These are phyloP conservation scores for Gastrophryne carolinensis DNA, from an alignment of 2,797 vertebrate species.

Conservation along the genomic window DNA sequence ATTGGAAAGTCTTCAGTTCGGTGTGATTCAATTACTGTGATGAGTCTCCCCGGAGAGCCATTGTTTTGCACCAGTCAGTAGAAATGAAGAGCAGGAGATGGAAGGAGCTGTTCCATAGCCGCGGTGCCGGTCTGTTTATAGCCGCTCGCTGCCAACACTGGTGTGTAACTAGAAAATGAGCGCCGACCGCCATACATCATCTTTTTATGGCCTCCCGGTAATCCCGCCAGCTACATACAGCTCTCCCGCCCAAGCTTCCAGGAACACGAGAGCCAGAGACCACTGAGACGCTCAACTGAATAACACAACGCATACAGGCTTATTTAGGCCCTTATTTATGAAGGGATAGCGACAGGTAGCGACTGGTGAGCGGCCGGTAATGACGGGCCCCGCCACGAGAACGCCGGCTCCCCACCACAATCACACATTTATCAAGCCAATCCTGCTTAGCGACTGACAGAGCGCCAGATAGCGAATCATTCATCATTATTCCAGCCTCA, in stretches of 20 bases:
- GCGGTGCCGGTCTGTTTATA: not conserved
- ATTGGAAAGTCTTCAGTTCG: slow-evolving; percentile 30
- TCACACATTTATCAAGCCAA: no score
- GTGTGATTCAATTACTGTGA: slow-evolving; percentile 16
- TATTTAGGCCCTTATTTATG: no score
- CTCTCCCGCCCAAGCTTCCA: not conserved
- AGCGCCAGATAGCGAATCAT: no score
- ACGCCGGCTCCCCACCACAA: no score
- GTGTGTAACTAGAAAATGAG: not conserved
- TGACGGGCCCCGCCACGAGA: no score
- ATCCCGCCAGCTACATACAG: not conserved
- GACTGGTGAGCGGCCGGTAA: no score
- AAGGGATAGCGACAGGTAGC: no score
- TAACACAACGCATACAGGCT: not conserved
- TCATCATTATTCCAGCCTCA: no score
- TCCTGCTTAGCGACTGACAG: no score
- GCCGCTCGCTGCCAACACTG: not conserved
- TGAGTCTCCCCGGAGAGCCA: not conserved
- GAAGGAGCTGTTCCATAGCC: not conserved
- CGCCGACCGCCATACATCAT: not conserved
- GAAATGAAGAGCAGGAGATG: slow-evolving; percentile 8
- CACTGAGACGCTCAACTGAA: no score
- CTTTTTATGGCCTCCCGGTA: not conserved
- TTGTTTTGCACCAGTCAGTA: slow-evolving; percentile 24
- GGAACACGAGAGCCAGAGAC: not conserved